Conservation (phyloP, 2,888 invertebrate genomes). For the Idaea straminata region DNA sequence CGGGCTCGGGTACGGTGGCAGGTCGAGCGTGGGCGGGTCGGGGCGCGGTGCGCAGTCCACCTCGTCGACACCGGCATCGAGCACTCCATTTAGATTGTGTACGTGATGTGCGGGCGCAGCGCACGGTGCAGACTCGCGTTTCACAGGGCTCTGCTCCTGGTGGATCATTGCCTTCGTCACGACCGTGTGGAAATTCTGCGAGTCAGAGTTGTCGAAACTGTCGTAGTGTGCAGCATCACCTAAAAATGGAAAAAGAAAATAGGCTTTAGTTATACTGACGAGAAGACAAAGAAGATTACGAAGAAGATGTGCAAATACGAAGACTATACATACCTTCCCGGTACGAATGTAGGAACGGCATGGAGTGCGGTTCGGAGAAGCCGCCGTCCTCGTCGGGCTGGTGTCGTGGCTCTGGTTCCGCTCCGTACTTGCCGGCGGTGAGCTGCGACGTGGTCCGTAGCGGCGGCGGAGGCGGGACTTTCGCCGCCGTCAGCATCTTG, state of each 20-base stretch:
- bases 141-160: slow-evolving; percentile 87
- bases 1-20: slow-evolving; percentile 91
- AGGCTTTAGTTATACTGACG: no score
- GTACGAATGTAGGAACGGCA: slow-evolving; percentile 82
- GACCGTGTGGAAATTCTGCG: slow-evolving; percentile 83
- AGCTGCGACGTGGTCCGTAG: slow-evolving; percentile 92
- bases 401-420: slow-evolving; percentile 67
- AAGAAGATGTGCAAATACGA: neutral
- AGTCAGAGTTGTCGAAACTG: slow-evolving; percentile 53
- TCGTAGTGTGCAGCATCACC: slow-evolving; percentile 42
- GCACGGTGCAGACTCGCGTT: slow-evolving; percentile 60
- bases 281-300: no score
- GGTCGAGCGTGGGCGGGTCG: slow-evolving; percentile 76
- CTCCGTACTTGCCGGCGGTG: slow-evolving; percentile 83
- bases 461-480: slow-evolving; percentile 92
- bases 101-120: slow-evolving; percentile 54
- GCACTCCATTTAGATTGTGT: slow-evolving; percentile 63
- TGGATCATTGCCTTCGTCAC: slow-evolving; percentile 92
- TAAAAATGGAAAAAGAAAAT: neutral
- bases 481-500: slow-evolving; percentile 89
- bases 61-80: slow-evolving; percentile 81
- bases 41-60: slow-evolving; percentile 80
- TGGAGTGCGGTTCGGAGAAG: slow-evolving; percentile 81
- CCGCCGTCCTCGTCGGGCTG: slow-evolving; percentile 73
- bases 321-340: slow-evolving; percentile 36